A percentile compares a stretch with the other conserved stretches of the same genome.
These are phyloP conservation scores for Dryobates pubescens DNA, from an alignment of 2,797 vertebrate species.

Conservation along the genomic window DNA sequence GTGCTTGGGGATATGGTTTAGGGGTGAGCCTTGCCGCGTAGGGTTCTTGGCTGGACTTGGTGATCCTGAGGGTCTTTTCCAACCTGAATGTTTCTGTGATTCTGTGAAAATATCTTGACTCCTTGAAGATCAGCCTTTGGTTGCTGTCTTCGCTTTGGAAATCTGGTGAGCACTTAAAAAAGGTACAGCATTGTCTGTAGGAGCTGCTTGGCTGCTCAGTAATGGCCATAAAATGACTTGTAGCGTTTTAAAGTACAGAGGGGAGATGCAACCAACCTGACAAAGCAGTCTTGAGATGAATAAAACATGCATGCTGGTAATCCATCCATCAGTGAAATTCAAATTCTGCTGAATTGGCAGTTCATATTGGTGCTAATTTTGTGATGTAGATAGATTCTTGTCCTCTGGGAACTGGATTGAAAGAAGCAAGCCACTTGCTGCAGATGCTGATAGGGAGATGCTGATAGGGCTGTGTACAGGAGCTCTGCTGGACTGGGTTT, in stretches of 20 bases:
- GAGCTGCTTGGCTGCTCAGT: neutral
- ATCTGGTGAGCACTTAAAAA: neutral
- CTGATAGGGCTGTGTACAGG: neutral
- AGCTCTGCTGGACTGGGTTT: neutral
- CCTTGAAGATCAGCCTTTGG: neutral
- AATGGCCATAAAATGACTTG: neutral
- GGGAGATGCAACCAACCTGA: neutral
- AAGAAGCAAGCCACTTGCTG: neutral
- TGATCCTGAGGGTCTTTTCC: too few species aligned
- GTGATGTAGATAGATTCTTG: neutral
- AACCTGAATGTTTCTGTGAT: too few species aligned
- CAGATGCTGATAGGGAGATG: neutral
- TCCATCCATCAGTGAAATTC: constrained; percentile 22
- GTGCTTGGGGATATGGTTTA: too few species aligned
- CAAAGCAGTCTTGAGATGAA: constrained; percentile 15
- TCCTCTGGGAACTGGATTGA: neutral
- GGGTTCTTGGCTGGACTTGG: too few species aligned
- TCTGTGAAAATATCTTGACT: neutral
- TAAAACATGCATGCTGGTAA: neutral
- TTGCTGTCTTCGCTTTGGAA: neutral
- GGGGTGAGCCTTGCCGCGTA: too few species aligned
- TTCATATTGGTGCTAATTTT: neutral
- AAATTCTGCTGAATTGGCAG: constrained; percentile 31
- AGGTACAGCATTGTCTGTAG: rapidly evolving
- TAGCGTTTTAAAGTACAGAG: neutral